Percentiles rank a stretch among this genome's conserved stretches.
Evolutionary conservation across 2,797 vertebrate genomes (phyloP).

Genomic region (Menidia menidia): DNA sequence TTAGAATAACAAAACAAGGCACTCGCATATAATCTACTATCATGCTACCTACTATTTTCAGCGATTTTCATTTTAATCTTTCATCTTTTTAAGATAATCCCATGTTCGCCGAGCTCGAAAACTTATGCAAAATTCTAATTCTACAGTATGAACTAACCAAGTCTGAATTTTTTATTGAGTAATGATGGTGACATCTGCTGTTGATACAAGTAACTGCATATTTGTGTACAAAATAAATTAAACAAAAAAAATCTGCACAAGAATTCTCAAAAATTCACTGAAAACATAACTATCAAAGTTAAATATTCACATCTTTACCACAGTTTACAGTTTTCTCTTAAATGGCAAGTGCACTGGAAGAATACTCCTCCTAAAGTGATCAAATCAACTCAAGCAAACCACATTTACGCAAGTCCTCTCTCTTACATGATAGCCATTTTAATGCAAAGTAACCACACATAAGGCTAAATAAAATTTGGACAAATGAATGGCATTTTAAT

Average conservation of each 20-base stretch:
- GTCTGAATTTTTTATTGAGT: neutral
- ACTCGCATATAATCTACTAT: no score
- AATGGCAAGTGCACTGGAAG: neutral
- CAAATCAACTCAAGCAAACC: neutral
- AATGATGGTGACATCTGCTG: slow-evolving; percentile 63
- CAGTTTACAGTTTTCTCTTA: neutral
- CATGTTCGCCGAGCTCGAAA: no score
- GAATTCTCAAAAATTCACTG: no score
- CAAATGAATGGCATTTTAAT: slow-evolving; percentile 67
- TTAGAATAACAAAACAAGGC: neutral
- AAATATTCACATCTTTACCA: neutral
- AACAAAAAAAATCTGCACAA: no score
- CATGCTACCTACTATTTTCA: no score
- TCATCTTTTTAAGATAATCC: no score
- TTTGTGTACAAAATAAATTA: neutral
- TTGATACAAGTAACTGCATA: slow-evolving; percentile 23
- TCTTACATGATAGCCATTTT: slow-evolving; percentile 72
- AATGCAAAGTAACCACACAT: slow-evolving; percentile 74
- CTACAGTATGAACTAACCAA: neutral
- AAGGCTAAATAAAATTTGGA: slow-evolving; percentile 69
- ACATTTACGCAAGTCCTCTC: slow-evolving; percentile 50
- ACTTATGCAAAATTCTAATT: neutral
- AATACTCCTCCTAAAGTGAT: neutral
- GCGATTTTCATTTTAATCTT: no score
- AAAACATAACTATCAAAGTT: neutral